Evolutionary conservation across 92 coral and sea anemone genomes (phyloP), one percentile per base, ranked within the genome.

Genomic region (Epizoanthus illoricatus): DNA sequence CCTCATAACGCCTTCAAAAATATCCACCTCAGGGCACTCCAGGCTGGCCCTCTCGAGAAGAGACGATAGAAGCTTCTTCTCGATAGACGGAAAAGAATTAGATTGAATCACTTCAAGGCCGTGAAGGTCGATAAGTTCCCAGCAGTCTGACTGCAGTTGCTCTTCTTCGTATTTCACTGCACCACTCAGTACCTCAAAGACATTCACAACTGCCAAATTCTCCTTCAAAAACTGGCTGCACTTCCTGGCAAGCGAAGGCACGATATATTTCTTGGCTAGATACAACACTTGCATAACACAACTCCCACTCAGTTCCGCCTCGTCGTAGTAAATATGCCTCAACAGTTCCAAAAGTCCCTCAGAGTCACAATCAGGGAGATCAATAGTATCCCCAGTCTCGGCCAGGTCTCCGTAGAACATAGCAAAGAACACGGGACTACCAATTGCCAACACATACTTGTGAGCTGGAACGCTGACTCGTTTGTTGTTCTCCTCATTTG

Each of bases 181-280:
- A 21, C 85, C 86, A 3, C 82, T 54, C 5, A 89, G 87, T 45
- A 89, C 61, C 28, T 85, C 56, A 72, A 89, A 89, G 7, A 86
- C 91, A 67, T 88, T 88, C 28, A 83, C 5, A 0, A 84, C 84
- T 18, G 80, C 75, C 54, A 88, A 20, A 49, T 73, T 81, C 9
- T 81, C 71, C 55, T 80, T 62, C 6, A 89, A 73, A 52, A 73
- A 85, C 45, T 54, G 47, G 2, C 80, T 17, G 60, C 92, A 89
- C n/a, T 73, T 45, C 17, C 66, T 75, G 9, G 74, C 84, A 16
- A 89, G 89, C 17, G 65, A 65, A 42, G 92, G 89, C 71, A 89
- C 74, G n/a, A 89, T 85, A 58, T 89, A 89, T 75, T 89, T 89
- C 28, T 89, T 81, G 15, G 92, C 89, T 69, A 89, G 81, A 76